Conservation (phyloP, 2,113 vertebrate species). For the Cnemophilus loriae region DNA sequence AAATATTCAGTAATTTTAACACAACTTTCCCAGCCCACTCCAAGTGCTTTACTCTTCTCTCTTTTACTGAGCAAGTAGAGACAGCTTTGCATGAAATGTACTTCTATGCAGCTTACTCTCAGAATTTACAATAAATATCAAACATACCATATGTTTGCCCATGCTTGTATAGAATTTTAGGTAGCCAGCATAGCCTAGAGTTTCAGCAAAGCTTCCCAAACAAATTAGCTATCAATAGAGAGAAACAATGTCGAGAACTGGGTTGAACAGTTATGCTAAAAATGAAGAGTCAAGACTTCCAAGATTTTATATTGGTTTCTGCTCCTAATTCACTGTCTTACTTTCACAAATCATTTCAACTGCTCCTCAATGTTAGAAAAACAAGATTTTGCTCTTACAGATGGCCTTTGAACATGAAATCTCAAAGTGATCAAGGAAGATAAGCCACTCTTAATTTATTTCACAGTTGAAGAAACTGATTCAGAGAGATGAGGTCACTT, state of each 20-base stretch:
- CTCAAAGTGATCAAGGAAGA: neutral
- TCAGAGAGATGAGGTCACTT: constrained; percentile 17
- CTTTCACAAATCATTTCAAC: neutral
- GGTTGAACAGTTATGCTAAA: neutral
- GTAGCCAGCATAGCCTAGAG: neutral
- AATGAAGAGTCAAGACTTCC: neutral
- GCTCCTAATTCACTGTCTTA: neutral
- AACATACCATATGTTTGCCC: neutral
- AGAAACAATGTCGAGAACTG: neutral
- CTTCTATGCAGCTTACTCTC: neutral
- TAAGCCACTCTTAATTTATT: constrained; percentile 4
- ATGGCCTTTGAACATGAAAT: constrained; percentile 23
- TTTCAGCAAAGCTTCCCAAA: neutral
- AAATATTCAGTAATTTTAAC: neutral
- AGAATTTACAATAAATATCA: neutral
- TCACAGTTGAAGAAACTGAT: constrained; percentile 7
- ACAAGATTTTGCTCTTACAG: neutral
- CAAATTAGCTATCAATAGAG: neutral
- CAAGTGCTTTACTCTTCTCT: neutral
- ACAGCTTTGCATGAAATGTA: neutral
- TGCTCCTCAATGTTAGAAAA: neutral
- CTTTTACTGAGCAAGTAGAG: neutral
- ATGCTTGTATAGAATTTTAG: neutral
- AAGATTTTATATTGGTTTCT: neutral
- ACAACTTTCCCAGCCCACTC: neutral